Evolutionary conservation across 1,140 invertebrate species (phyloP), one percentile per base, ranked within the genome.

Genomic region (Orussus abietinus): DNA sequence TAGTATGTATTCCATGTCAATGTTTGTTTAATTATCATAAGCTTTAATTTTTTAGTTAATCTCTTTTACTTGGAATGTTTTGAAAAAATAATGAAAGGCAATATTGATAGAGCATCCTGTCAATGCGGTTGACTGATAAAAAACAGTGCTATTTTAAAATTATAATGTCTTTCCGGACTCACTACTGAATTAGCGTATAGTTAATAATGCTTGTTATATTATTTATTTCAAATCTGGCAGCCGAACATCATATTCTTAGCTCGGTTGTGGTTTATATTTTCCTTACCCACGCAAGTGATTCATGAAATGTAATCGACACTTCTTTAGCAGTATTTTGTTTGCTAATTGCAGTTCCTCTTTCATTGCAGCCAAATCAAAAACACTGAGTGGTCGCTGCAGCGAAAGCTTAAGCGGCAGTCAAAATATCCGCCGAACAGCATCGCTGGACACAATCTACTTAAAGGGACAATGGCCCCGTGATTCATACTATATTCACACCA

Each of bases 391-490:
- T 40, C 63, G 72, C 30, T 66, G 70, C 47, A 72, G 66, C 42
- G 65, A 74, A 42, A 60, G 60, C 46, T 54, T 68, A 29, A 71
- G 60, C 49, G 67, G 70, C 67, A 61, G 64, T 67, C 55, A 80
- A 72, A 76, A 77, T 74, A 86, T 88, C 51, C 72, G 85, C 56
- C 76, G 85, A 38, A 86, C 85, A 49, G 84, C 84, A 32, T 88
- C 85, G 9, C 65, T 88, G 49, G 85, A 88, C 59, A 83, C 84
- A 11, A 80, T 88, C 47, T 86, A 87, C 64, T 74, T 87, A 38
- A 81, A 82, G 61, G 84, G 83, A 53, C 83, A 86, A 52, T 87
- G 83, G 83, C 82, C 84, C 32, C 77, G 81, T 51, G 84, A 86
- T 55, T 77, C 76, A 47, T 80, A 82, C 54, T 79, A 77, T 52